Evolutionary conservation across 2,113 vertebrate genomes (phyloP).

Genomic region (Promerops cafer): DNA sequence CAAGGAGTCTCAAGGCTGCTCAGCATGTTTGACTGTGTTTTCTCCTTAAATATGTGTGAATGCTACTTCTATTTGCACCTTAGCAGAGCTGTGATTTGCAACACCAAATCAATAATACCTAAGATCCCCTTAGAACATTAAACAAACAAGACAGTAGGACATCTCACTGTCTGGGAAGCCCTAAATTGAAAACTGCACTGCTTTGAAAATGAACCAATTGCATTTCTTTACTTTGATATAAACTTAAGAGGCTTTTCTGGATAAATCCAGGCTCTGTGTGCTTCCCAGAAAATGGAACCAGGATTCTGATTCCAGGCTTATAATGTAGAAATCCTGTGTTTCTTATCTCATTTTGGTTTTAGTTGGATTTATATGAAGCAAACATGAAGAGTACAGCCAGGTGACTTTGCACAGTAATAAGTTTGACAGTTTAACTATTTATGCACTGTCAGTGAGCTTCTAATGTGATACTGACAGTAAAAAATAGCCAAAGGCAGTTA

Average conservation of each 20-base stretch:
- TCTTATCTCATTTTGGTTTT: neutral
- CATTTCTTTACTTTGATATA: neutral
- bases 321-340: neutral
- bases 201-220: neutral
- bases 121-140: neutral
- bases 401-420: neutral
- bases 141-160: neutral
- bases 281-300: neutral
- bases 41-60: slow-evolving; percentile 6
- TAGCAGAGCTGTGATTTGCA: slow-evolving; percentile 16
- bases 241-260: neutral
- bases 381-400: neutral
- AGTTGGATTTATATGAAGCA: neutral
- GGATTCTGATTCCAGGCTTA: neutral
- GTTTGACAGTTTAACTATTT: neutral
- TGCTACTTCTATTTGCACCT: neutral
- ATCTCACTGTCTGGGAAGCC: neutral
- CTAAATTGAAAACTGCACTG: neutral
- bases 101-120: neutral
- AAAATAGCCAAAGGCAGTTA: neutral
- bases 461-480: neutral
- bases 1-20: slow-evolving; percentile 32
- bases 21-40: slow-evolving; percentile 22
- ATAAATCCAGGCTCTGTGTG: neutral
- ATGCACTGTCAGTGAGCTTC: neutral